Evolutionary conservation across 92 coral and sea anemone genomes (phyloP), one percentile per base, ranked within the genome.

Genomic region (Isaurus tuberculatus): DNA sequence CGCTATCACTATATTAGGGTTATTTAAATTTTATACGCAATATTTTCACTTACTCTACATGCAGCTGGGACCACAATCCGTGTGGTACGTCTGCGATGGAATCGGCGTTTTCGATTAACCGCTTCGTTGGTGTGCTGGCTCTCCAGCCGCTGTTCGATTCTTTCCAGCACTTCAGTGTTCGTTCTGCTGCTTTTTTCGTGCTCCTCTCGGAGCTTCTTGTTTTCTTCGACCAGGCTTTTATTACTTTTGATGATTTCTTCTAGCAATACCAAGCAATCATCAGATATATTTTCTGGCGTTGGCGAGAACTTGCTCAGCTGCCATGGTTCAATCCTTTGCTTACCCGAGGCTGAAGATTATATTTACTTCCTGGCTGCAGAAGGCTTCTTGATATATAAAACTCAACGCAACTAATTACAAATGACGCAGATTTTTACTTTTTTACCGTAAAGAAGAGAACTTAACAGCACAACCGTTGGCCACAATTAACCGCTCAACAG

Each of bases 61-160:
- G 88, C 83, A 20, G 75, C 83, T 73, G 88, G 88, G 68, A 84
- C 66, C 66, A 72, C 88, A 60, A 46, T 84, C 70, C 6, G 40
- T 65, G 70, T 65, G 40, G 70, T 9, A 37, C 5, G 40, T 29
- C 70, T 65, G 37, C 40, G 20, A 29, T 65, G 70, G 40, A 65
- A 65, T 65, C 70, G 70, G 36, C 70, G 37, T 65, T 65, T 65
- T 65, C 70, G 40, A 28, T 65, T 65, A 28, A 37, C 70, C 40
- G 70, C 70, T 65, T 65, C 70, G 29, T 29, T 65, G 17, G 19
- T 65, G 70, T 65, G 70, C 43, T 40, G 84, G 36, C 60, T 40
- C 37, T 80, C 74, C 84, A 25, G 73, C 73, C 44, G 73, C 84
- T 42, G 73, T 34, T 80, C 84, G 26, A 80, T 80, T 55, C 84